Evolutionary conservation across 2,888 invertebrate genomes (phyloP).

Genomic region (Galerucella calmariensis): DNA sequence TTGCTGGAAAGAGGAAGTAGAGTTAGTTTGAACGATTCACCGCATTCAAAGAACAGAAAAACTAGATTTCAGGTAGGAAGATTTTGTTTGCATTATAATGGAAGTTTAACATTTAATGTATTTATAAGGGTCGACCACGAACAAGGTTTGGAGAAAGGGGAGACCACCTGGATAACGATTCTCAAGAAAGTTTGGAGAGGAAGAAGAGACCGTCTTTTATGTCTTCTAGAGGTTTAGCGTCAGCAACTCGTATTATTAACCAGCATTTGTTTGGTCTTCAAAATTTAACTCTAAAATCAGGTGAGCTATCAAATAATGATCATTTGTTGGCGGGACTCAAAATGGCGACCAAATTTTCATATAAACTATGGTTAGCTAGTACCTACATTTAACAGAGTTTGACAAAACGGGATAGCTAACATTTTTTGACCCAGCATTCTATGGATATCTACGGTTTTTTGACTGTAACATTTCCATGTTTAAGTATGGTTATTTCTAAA

Average conservation of each 20-base stretch:
- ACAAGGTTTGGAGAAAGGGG: constrained; percentile 66
- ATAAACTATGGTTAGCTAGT: too few species aligned
- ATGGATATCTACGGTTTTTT: too few species aligned
- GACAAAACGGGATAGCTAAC: too few species aligned
- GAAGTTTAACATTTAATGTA: not conserved
- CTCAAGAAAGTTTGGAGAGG: constrained; percentile 69
- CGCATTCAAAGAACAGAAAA: constrained; percentile 84
- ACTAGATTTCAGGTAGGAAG: constrained; percentile 81
- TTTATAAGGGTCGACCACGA: constrained; percentile 57
- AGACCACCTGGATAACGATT: constrained; percentile 60
- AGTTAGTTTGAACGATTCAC: constrained; percentile 74
- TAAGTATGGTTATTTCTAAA: too few species aligned
- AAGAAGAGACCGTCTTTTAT: constrained; percentile 69
- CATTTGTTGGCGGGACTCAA: not conserved
- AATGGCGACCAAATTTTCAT: too few species aligned
- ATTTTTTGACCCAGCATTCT: too few species aligned
- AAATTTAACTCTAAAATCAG: constrained; percentile 66
- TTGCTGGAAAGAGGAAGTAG: constrained; percentile 66
- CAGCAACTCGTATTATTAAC: constrained; percentile 78
- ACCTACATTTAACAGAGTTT: too few species aligned
- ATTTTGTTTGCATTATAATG: not conserved
- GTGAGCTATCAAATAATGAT: constrained; percentile 49
- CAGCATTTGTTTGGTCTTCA: constrained; percentile 78
- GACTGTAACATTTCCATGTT: too few species aligned
- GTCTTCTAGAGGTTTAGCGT: constrained; percentile 74